Evolutionary conservation across 2,888 invertebrate species (phyloP).

Genomic region (Epinotia brunnichana): DNA sequence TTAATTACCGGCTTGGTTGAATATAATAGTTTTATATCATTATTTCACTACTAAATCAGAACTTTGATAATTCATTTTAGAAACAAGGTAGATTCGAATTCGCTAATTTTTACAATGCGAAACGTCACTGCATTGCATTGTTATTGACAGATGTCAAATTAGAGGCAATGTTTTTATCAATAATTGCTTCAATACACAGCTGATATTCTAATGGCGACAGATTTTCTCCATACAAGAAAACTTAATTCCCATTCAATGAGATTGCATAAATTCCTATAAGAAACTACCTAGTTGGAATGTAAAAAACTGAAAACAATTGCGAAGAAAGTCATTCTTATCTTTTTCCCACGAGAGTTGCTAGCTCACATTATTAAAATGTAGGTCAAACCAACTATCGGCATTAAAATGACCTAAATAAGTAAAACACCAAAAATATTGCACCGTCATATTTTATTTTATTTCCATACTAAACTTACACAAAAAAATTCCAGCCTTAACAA

Average conservation of each 20-base stretch:
- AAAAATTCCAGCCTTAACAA: constrained; percentile 38
- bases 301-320: constrained; percentile 67
- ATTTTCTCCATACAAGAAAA: constrained; percentile 48
- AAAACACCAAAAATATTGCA: constrained; percentile 23
- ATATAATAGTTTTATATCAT: constrained; percentile 54
- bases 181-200: constrained; percentile 37
- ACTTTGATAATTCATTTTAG: constrained; percentile 73
- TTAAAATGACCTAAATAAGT: constrained; percentile 47
- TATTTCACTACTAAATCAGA: constrained; percentile 72
- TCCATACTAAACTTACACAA: constrained; percentile 10
- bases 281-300: constrained; percentile 62
- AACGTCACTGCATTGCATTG: constrained; percentile 76
- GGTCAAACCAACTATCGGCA: constrained; percentile 59
- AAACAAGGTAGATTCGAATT: constrained; percentile 74
- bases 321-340: constrained; percentile 69
- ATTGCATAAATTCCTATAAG: constrained; percentile 59
- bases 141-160: constrained; percentile 70
- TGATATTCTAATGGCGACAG: constrained; percentile 36
- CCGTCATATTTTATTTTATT: constrained; percentile 31
- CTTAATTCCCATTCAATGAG: constrained; percentile 58
- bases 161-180: constrained; percentile 64
- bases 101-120: constrained; percentile 69
- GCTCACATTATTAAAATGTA: constrained; percentile 60
- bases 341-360: constrained; percentile 75
- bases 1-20: constrained; percentile 48